Evolutionary conservation across 2,113 vertebrate genomes (phyloP), one percentile per base, ranked within the genome.

Genomic region (Genyomyrus donnyi): DNA sequence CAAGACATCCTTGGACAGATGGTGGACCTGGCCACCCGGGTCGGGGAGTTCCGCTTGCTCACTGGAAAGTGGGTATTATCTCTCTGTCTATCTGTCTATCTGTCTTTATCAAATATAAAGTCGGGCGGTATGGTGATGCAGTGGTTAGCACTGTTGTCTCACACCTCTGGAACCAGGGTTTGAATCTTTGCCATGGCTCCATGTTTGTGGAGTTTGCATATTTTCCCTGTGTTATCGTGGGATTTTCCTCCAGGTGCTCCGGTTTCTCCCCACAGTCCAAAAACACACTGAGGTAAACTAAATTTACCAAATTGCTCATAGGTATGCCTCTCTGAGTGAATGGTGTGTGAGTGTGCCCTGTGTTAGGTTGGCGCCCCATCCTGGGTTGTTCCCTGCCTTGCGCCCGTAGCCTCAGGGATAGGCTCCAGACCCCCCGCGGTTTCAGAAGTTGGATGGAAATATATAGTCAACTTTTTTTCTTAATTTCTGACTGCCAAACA

Each of bases 1-100:
- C 93, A 92, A 91, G 96, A 95, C 90, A 93, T 99, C 90, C 83
- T 98, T 89, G 90, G 94, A 80, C 97, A 99, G 88, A 97, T 99
- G 0, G 91, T 97, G 90, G 98, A 99, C 93, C 93, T 99, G 88
- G 96, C 95, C 5, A 97, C 97, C 70, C 98, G 97, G 94, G 91
- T 94, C 27, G 97, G 94, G 94, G 97, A 99, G 91, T 98, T 98
- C 93, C 95, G 95, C 49, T 91, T 95, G 10, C 89, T 97, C 91
- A 98, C 96, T 21, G 96, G 93, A 80, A 98, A 97, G 98, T 99
- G 96, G 90, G 96, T 97, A 80, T 35, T 56, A 52, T 31, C 21
- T 89, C 46, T 62, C 58, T 62, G 0, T 62, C 58, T 62, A n/a
- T 62, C 24, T n/a, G 1, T 58, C 53, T 58, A 1, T 56, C 53